phyloP scores from a whole-genome alignment of 2,888 invertebrate species.

The Ophion ellenae region DNA sequence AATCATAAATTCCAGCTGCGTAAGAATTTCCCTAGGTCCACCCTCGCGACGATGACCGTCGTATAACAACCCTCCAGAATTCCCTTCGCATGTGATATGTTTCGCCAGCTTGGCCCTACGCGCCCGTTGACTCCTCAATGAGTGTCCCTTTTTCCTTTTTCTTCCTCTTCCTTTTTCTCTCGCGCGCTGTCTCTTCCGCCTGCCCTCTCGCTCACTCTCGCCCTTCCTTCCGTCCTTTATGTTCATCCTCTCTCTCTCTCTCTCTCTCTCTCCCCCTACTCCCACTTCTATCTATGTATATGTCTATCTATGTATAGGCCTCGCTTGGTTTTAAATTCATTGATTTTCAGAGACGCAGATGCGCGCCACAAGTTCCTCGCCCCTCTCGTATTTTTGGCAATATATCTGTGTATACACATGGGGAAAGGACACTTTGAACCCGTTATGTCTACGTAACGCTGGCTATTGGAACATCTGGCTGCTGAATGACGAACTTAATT shows the following conservation, averaged over 20 bases:
- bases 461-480: neutral
- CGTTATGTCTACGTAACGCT: neutral
- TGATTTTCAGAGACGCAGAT: slow-evolving; percentile 75
- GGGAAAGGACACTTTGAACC: neutral
- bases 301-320: neutral
- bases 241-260: slow-evolving; percentile 64
- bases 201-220: neutral
- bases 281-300: slow-evolving; percentile 2
- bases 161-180: neutral
- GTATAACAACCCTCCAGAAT: slow-evolving; percentile 67
- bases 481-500: neutral
- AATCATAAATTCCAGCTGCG: slow-evolving; percentile 73
- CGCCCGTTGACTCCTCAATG: slow-evolving; percentile 36
- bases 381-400: slow-evolving; percentile 23
- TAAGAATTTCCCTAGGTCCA: slow-evolving; percentile 68
- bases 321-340: slow-evolving; percentile 70
- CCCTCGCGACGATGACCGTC: slow-evolving; percentile 54
- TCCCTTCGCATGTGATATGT: slow-evolving; percentile 49
- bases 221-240: slow-evolving; percentile 57
- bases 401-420: neutral
- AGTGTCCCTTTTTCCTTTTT: slow-evolving; percentile 2
- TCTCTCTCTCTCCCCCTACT: neutral
- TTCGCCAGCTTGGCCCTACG: slow-evolving; percentile 28
- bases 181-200: neutral
- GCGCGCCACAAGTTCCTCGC: slow-evolving; percentile 67